Percentiles rank a stretch among this genome's conserved stretches.
Evolutionary conservation across 2,888 invertebrate genomes (phyloP).

Genomic region (Flabesymbios commensalis): DNA sequence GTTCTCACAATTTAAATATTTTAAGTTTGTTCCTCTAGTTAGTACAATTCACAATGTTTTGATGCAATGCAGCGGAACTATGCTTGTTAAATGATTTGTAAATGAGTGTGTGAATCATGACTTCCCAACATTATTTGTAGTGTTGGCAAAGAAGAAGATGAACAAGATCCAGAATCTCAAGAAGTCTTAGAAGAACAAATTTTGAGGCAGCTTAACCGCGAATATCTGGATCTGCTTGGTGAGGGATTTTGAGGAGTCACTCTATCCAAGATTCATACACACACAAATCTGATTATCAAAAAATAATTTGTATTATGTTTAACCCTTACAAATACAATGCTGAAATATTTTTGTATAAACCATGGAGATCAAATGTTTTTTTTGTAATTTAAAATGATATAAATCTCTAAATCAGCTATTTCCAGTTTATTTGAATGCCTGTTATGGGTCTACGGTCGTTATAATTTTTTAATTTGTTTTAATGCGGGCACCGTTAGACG

Average conservation of each 20-base stretch:
- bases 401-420: no score
- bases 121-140: no score
- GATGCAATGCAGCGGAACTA: no score
- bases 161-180: conserved; percentile 51
- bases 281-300: background rate
- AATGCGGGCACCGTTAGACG: no score
- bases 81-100: background rate
- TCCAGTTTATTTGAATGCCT: no score
- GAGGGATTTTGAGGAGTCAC: background rate
- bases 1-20: background rate
- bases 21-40: background rate
- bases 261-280: background rate
- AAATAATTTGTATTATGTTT: background rate
- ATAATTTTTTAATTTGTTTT: no score
- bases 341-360: conserved; percentile 3
- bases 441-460: no score
- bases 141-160: conserved; percentile 27
- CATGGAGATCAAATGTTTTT: background rate
- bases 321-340: no score
- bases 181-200: conserved; percentile 64
- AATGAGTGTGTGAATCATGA: background rate
- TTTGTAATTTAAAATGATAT: background rate
- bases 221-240: conserved; percentile 79
- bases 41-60: no score
- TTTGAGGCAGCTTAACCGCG: conserved; percentile 81